Evolutionary conservation across 2,113 vertebrate species (phyloP).

Genomic region (Spilogale gracilis): DNA sequence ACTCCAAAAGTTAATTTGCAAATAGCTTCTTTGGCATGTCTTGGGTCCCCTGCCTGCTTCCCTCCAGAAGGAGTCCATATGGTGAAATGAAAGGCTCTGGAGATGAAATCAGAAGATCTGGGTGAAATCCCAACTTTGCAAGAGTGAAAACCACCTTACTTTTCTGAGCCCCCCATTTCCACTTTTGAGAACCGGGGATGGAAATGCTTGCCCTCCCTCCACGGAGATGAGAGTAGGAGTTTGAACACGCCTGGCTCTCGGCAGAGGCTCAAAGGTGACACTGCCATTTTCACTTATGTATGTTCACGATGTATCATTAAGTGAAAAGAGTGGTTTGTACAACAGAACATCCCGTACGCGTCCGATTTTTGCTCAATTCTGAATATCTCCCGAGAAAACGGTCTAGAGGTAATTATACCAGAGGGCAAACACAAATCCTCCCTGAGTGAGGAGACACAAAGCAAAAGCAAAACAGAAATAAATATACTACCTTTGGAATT

Average conservation of each 20-base stretch:
- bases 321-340: background rate
- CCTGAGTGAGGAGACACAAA: background rate
- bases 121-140: constrained; percentile 49
- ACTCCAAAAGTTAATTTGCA: constrained; percentile 67
- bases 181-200: background rate
- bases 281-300: background rate
- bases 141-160: constrained; percentile 54
- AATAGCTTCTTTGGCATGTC: constrained; percentile 67
- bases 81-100: constrained; percentile 56
- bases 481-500: background rate
- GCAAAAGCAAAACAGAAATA: background rate
- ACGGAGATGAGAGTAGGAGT: background rate
- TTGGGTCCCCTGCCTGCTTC: constrained; percentile 53
- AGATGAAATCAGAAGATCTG: constrained; percentile 67
- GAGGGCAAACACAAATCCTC: background rate
- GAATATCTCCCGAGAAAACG: background rate
- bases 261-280: background rate
- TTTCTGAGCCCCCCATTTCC: background rate
- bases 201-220: background rate
- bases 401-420: constrained; percentile 39
- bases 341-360: background rate
- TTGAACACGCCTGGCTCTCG: background rate
- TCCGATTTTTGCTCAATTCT: constrained; percentile 37
- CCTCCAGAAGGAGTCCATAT: constrained; percentile 69
- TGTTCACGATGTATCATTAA: background rate